These are phyloP conservation scores for Camarhynchus parvulus DNA, from an alignment of 2,113 vertebrate genomes.

Conservation along the genomic window DNA sequence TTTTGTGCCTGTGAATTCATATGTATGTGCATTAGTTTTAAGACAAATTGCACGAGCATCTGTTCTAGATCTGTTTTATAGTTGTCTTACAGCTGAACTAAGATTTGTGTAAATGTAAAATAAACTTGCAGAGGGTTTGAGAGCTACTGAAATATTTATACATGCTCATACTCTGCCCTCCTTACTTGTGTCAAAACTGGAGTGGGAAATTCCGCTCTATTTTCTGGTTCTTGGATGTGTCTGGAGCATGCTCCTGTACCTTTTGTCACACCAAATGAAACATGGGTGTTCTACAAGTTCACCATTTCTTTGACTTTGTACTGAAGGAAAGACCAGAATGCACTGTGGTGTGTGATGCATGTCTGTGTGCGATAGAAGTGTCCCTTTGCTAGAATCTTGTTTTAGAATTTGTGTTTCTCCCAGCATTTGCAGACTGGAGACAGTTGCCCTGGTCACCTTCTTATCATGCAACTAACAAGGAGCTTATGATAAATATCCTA, in stretches of 20 bases:
- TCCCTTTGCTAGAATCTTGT: neutral
- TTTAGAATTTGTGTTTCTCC: neutral
- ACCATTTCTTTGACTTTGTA: neutral
- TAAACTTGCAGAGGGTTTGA: neutral
- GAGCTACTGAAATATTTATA: neutral
- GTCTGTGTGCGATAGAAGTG: neutral
- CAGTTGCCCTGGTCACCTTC: neutral
- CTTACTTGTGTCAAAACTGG: neutral
- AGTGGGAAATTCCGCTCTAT: neutral
- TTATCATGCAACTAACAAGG: neutral
- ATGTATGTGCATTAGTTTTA: neutral
- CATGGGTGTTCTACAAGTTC: accelerated
- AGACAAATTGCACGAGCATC: neutral
- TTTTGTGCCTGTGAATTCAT: neutral
- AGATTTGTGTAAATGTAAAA: neutral
- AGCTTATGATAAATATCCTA: neutral
- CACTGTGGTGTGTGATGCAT: accelerated
- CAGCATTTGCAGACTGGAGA: neutral
- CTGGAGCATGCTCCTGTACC: neutral
- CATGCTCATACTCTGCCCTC: neutral
- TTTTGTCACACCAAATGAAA: neutral
- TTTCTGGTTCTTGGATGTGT: neutral
- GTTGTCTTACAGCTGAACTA: neutral
- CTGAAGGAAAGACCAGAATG: neutral
- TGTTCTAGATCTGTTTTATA: neutral